Evolutionary conservation across 1,140 invertebrate species (phyloP), one percentile per base, ranked within the genome.

Genomic region (Halyomorpha halys): DNA sequence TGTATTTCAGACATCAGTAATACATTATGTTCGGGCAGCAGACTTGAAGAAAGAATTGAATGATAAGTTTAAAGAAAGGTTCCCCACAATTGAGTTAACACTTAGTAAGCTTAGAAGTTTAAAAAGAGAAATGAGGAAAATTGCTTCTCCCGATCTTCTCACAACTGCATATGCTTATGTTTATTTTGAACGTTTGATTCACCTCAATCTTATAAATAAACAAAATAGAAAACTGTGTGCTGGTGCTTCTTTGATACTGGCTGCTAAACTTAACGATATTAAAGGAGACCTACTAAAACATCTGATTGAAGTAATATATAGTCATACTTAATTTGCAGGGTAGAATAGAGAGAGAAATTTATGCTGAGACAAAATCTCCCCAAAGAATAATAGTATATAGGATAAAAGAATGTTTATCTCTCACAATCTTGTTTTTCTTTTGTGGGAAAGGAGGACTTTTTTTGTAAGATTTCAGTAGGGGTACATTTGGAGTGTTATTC

Each of bases 1-100:
- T 71, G 72, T 66, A 63, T 73, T 75, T 63, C 68, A 83, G 83
- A 92, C 90, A 14, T 97, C 94, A 2, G 90, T 97, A 19, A 97
- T 97, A 70, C 93, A 97, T 76, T 97, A 98, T 74, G 93, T 96
- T 1, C 86, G 91, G 71, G 93, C 94, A 25, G 89, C 91, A n/a
- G 94, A 97, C 76, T 76, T 98, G 62, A 98, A 98, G 73, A 96
- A 94, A 75, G 95, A 98, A 78, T 78, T 98, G 0, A 98, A 98
- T 77, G 94, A 97, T 72, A 97, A 97, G 76, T 98, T 98, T 73
- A 83, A 84, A 70, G 91, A 94, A 71, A 93, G 93, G 72, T 98
- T 97, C 78, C 95, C 95, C 1, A 84, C 92, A 68, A 88, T 98
- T 66, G 89, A 97, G 73, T 78, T 98, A 0, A 97, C 94, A 1